Conservation (phyloP, 2,888 invertebrate species). For the Cantharis rufa region DNA sequence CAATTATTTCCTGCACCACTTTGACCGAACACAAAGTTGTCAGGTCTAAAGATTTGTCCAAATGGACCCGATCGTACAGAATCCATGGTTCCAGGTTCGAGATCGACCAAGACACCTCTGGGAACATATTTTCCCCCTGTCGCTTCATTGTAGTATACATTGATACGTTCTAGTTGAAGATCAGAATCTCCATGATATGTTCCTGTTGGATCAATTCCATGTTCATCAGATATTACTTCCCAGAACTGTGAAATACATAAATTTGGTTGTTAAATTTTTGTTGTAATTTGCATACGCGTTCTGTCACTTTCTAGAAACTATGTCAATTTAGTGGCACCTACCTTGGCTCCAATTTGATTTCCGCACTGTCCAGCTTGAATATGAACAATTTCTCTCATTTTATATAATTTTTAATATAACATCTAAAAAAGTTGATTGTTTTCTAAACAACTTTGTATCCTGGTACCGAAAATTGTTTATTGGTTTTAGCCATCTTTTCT, state of each 20-base stretch:
- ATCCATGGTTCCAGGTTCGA: slow-evolving; percentile 98
- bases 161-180: slow-evolving; percentile 90
- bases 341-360: slow-evolving; percentile 94
- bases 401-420: slow-evolving; percentile 39
- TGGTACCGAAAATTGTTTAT: background rate
- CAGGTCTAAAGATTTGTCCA: slow-evolving; percentile 91
- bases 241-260: slow-evolving; percentile 68
- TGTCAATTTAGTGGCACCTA: slow-evolving; percentile 51
- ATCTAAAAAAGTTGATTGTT: slow-evolving; percentile 45
- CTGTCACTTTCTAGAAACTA: background rate
- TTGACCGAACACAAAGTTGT: slow-evolving; percentile 93
- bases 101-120: slow-evolving; percentile 87
- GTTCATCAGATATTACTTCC: slow-evolving; percentile 96
- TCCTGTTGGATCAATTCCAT: slow-evolving; percentile 90
- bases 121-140: slow-evolving; percentile 93
- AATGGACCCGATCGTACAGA: slow-evolving; percentile 93
- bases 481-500: background rate
- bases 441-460: slow-evolving; percentile 39
- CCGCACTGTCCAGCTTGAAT: slow-evolving; percentile 76
- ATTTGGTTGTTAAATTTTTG: slow-evolving; percentile 7
- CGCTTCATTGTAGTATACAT: slow-evolving; percentile 95
- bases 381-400: slow-evolving; percentile 88
- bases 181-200: slow-evolving; percentile 90
- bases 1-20: slow-evolving; percentile 85
- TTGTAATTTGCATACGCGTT: background rate